Evolutionary conservation across 1,140 invertebrate genomes (phyloP), one percentile per base, ranked within the genome.

Genomic region (Harlomillsia oculata): DNA sequence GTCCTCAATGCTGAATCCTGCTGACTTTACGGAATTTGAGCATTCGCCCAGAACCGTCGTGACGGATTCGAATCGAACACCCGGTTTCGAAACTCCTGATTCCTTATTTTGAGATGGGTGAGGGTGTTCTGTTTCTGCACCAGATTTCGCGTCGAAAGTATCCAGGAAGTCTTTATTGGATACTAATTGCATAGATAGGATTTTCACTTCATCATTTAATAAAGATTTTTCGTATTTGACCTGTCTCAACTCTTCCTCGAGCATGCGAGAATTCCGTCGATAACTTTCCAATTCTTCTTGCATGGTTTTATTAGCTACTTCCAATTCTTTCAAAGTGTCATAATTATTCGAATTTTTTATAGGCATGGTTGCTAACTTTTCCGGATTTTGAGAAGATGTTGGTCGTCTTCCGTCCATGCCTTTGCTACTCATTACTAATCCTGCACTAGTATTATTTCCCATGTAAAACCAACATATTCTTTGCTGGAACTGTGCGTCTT

Each of bases 181-280:
- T 18, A 43, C 59, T n/a, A 61, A 14, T 39, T 56, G 40, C 6
- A 40, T 32, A 0, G 54, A 34, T 8, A 61, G 30, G 14, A 52
- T n/a, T 11, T 48, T 56, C 0, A 61, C 46, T 32, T 62, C 55
- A 3, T 52, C 32, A 5, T 53, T 52, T 18, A 58, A 13, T 3
- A 57, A 14, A 11, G 37, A 14, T 37, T 57, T 58, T 20, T 62
- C 60, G 50, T 62, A 58, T 18, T 21, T 21, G 16, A 46, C 13
- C 41, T 57, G 58, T 25, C 53, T 49, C 14, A 62, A 46, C 20
- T 62, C 60, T 14, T 49, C 32, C 30, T 62, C 49, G 5, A 62
- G 25, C 36, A 48, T 58, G 5, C n/a, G 16, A 37, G 41, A 34
- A 26, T 54, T 49, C 1, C 37, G 29, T 29, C 34, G 20, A 32